phyloP scores from a whole-genome alignment of 2,888 invertebrate species.

The Aphidius colemani region DNA sequence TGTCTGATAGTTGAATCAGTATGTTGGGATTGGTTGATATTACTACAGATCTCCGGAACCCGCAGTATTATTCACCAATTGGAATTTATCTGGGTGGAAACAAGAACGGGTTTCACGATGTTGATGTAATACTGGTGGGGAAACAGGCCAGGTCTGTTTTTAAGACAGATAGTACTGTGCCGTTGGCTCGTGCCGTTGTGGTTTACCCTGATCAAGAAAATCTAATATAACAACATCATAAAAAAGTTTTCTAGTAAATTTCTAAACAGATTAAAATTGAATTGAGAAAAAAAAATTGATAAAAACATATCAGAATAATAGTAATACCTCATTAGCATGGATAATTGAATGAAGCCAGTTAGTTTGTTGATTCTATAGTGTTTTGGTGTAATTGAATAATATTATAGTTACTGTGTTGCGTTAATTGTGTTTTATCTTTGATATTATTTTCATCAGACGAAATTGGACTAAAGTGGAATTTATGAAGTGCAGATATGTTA shows the following conservation, averaged over 20 bases:
- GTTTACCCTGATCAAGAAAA: conserved; percentile 47
- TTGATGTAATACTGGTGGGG: conserved; percentile 43
- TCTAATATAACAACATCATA: conserved; percentile 31
- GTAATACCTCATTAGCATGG: conserved; percentile 30
- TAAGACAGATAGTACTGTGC: conserved; percentile 59
- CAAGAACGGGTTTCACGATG: conserved; percentile 47
- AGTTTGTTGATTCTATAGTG: not conserved
- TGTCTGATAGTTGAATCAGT: conserved; percentile 33
- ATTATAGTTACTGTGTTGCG: no score
- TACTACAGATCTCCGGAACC: conserved; percentile 34
- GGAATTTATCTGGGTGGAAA: conserved; percentile 46
- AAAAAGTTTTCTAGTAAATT: no score
- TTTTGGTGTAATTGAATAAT: not conserved
- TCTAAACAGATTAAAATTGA: conserved; percentile 32
- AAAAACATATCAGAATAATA: conserved; percentile 26
- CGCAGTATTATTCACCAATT: conserved; percentile 45
- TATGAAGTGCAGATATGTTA: conserved; percentile 1
- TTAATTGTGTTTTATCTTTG: no score
- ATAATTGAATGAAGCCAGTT: not conserved
- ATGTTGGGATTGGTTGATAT: conserved; percentile 31
- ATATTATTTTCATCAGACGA: not conserved
- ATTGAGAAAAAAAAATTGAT: conserved; percentile 23
- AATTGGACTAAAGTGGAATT: conserved; percentile 3
- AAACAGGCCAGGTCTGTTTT: conserved; percentile 48
- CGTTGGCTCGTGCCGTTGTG: conserved; percentile 59